Percentiles rank a stretch among this genome's conserved stretches.
These are phyloP conservation scores for Blastobasis adustella DNA, from an alignment of 2,888 invertebrate genomes.

Conservation along the genomic window DNA sequence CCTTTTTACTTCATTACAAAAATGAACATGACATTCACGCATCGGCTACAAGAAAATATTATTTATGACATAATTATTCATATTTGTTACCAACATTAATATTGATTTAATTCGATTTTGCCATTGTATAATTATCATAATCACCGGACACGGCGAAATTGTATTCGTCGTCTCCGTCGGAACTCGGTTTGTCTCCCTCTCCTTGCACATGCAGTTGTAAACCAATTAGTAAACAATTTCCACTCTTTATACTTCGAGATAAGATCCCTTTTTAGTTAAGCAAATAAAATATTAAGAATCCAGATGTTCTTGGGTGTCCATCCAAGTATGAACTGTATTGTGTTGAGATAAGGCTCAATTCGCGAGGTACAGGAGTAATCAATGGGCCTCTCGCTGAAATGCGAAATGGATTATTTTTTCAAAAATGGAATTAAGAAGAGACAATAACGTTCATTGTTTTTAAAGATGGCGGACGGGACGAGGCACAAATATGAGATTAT, in stretches of 20 bases:
- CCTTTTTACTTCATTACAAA: no score
- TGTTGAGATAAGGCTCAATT: slow-evolving; percentile 24
- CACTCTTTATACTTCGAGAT: slow-evolving; percentile 35
- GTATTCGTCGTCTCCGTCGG: slow-evolving; percentile 45
- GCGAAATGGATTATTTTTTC: slow-evolving; percentile 74
- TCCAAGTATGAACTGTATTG: slow-evolving; percentile 30
- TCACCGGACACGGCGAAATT: slow-evolving; percentile 54
- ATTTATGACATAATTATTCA: no score
- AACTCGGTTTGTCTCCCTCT: slow-evolving; percentile 31
- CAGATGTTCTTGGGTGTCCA: slow-evolving; percentile 41
- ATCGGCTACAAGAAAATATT: no score
- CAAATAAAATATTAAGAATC: slow-evolving; percentile 38
- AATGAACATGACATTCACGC: no score
- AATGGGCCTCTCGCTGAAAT: slow-evolving; percentile 66
- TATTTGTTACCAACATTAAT: slow-evolving; percentile 16
- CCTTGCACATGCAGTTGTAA: slow-evolving; percentile 50
- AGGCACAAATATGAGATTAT: slow-evolving; percentile 63
- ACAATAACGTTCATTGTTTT: slow-evolving; percentile 73
- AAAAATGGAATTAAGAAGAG: slow-evolving; percentile 74
- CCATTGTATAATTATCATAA: slow-evolving; percentile 58
- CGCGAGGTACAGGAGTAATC: slow-evolving; percentile 31
- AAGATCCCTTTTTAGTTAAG: slow-evolving; percentile 46
- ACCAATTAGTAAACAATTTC: slow-evolving; percentile 55
- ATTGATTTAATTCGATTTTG: slow-evolving; percentile 50
- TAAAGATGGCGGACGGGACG: slow-evolving; percentile 65